Evolutionary conservation across 1,140 invertebrate species (phyloP), one percentile per base, ranked within the genome.

Genomic region (Palaemon carinicauda): DNA sequence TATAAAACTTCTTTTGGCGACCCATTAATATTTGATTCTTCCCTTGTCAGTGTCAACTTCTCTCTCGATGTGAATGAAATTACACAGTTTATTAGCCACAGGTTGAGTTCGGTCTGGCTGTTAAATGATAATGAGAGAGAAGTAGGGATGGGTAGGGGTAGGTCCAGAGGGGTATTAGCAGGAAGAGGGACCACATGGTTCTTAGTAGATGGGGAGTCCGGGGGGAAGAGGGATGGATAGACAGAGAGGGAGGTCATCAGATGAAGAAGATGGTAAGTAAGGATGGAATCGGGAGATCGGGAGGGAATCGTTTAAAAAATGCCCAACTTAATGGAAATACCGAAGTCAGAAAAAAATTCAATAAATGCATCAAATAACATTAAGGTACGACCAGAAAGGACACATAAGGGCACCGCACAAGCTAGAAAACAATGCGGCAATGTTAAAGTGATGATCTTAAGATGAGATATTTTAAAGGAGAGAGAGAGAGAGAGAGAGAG

Each of bases 1-100:
- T 53, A 60, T 79, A 79, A 79, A 79, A 79, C 53, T 79, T 79
- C 77, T 79, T 79, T 5, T 56, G 77, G 77, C 24, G 24, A n/a
- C 51, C 77, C 77, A 79, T 79, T 79, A 79, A 79, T 79, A 79
- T 79, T 79, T 79, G 77, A 79, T 56, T 79, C 77, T 60, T 79
- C 52, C n/a, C 77, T 53, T 60, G 53, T 56, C 27, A 60, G 31
- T 53, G 77, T 79, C 77, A 79, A 7, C 14, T 79, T 79, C 51
- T 79, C 77, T 79, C 77, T 31, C 27, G 1, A 53, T 27, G 51
- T 79, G 77, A 79, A 79, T 79, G 77, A 79, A 79, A 79, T 60
- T 53, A 60, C 27, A 17, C 33, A 79, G 24, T 79, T 79, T 79
- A 79, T 79, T 79, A 79, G 75, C 24, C 41, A 75, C 21, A 52